Conservation (phyloP, 2,888 invertebrate species). For the Thereva nobilitata region DNA sequence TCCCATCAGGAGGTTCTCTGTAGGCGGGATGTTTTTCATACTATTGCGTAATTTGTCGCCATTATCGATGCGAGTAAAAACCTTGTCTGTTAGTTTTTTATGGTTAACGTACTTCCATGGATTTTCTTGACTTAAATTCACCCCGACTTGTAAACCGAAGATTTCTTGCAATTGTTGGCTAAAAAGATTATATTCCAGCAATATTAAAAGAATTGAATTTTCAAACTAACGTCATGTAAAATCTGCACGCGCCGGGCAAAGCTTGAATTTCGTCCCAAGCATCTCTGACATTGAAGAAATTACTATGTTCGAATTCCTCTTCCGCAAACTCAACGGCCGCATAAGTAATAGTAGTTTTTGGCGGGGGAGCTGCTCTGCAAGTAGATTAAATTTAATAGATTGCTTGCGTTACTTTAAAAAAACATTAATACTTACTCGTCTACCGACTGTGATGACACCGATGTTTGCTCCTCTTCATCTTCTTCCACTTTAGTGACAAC, state of each 20-base stretch:
- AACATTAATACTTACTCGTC: not conserved
- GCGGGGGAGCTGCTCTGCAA: too few species aligned
- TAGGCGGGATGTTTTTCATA: constrained; percentile 7
- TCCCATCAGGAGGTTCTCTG: not conserved
- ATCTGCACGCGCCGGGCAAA: constrained; percentile 48
- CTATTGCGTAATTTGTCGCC: constrained; percentile 47
- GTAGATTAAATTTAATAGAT: too few species aligned
- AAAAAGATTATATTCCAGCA: constrained; percentile 3
- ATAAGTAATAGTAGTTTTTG: too few species aligned
- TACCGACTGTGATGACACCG: not conserved
- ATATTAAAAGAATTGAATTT: constrained; percentile 1
- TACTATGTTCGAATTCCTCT: too few species aligned
- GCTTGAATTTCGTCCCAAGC: constrained; percentile 50
- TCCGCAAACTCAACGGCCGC: too few species aligned
- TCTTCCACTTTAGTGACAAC: constrained; percentile 14
- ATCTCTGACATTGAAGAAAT: constrained; percentile 45
- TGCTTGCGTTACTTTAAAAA: not conserved
- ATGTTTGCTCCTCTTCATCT: constrained; percentile 1
- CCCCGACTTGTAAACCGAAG: constrained; percentile 68
- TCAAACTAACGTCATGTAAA: not conserved
- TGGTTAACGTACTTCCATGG: constrained; percentile 73
- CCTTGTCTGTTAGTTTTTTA: constrained; percentile 65
- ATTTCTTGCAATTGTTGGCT: constrained; percentile 48
- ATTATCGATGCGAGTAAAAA: constrained; percentile 60
- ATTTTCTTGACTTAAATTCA: constrained; percentile 71